These are phyloP conservation scores for Ptychochromis oligacanthus DNA, from an alignment of 2,113 vertebrate species.

Conservation along the genomic window DNA sequence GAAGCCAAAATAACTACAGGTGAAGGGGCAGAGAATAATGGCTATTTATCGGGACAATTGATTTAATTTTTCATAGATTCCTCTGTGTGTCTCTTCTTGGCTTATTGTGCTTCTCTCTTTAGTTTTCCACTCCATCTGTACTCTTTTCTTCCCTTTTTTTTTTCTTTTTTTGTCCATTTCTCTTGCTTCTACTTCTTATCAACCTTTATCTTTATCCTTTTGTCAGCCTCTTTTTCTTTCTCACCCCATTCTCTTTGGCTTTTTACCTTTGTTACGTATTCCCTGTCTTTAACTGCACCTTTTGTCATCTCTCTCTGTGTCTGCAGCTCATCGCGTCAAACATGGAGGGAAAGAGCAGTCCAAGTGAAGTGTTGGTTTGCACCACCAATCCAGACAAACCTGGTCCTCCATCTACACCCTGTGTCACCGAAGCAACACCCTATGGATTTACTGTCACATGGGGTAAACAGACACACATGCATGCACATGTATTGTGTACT, in stretches of 20 bases:
- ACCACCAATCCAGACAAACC: slow-evolving; percentile 96
- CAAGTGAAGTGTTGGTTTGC: slow-evolving; percentile 94
- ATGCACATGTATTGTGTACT: fast-evolving
- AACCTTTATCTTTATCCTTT: background rate
- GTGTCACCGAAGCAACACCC: slow-evolving; percentile 82
- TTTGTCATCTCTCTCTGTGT: background rate
- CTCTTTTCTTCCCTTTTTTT: background rate
- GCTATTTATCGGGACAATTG: slow-evolving; percentile 18
- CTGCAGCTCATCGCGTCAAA: slow-evolving; percentile 92
- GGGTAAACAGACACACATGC: slow-evolving; percentile 80
- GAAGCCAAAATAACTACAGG: background rate
- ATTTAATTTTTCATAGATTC: slow-evolving; percentile 38
- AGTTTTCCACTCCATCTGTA: background rate
- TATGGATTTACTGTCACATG: slow-evolving; percentile 91
- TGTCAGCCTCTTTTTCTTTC: background rate
- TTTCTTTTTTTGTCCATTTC: background rate
- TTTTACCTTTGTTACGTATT: background rate
- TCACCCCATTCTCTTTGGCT: background rate
- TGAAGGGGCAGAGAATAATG: slow-evolving; percentile 22
- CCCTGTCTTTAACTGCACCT: background rate
- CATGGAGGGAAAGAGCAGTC: slow-evolving; percentile 92
- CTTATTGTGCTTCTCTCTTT: background rate
- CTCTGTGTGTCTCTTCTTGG: background rate
- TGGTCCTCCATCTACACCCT: slow-evolving; percentile 88
- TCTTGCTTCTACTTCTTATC: background rate